Evolutionary conservation across 2,797 vertebrate species (phyloP), one percentile per base, ranked within the genome.

Genomic region (Coluber constrictor): DNA sequence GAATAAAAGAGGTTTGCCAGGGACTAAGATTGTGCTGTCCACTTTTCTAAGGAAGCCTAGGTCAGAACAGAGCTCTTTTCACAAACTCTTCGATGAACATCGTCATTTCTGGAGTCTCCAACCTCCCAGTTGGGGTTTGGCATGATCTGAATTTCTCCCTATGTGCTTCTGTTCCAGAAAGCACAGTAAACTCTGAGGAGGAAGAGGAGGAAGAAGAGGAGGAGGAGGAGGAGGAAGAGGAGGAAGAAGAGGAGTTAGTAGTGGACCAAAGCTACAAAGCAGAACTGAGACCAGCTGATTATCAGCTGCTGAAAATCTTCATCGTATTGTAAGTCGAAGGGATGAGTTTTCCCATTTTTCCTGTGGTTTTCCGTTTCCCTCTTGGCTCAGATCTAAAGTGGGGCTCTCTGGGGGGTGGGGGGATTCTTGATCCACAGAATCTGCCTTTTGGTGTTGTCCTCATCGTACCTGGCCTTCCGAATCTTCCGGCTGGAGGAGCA

Each of bases 401-500:
- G 11, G 5, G 1, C 66, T 32, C 37, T 83, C 5, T 94, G 51
- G 2, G 25, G 20, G 5, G 57, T 7, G 20, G 8, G 95, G 51
- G 51, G 51, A 3, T 55, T 43, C 63, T 93, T 51, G 92, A 6
- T 88, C 93, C 3, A 32, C 97, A 99, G 99, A 25, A 98, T 99
- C 93, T 98, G 99, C 91, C 97, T 99, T 92, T 98, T 99, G 96
- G 98, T 99, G 10, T 95, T 98, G 94, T 99, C 99, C 0, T 99
- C 99, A 0, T 99, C 98, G 4, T 99, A 99, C 94, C 97, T 99
- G 98, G 99, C 99, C 0, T 99, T 99, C 94, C 98, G 99, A n/a
- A 99, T 99, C 95, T 99, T 98, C 97, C 98, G 97, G 92, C 97
- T 99, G 97, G 99, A 99, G 96, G 98, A 99, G 96, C 98, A 99